A percentile compares a stretch with the other conserved stretches of the same genome.
Evolutionary conservation across 2,113 vertebrate species (phyloP).

Genomic region (Toxotes jaculatrix): DNA sequence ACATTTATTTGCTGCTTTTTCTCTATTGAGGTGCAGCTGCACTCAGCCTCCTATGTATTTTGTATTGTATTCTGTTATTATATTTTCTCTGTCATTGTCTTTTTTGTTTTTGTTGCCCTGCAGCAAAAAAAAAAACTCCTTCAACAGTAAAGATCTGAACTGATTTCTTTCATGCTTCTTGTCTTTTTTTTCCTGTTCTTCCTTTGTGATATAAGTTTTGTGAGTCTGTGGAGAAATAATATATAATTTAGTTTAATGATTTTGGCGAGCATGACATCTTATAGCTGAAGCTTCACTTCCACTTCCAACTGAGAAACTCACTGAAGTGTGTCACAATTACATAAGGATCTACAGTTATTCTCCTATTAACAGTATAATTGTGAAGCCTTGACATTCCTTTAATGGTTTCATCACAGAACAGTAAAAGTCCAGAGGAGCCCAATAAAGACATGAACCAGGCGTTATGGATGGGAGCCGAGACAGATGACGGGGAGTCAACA

Average conservation of each 20-base stretch:
- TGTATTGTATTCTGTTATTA: too few relatives aligned
- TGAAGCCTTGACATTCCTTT: constrained; percentile 1
- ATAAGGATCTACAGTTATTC: neutral
- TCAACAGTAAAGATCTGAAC: too few relatives aligned
- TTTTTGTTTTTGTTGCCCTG: neutral
- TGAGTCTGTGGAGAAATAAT: too few relatives aligned
- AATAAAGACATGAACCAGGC: constrained; percentile 58
- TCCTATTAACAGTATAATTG: neutral
- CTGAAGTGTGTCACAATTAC: neutral
- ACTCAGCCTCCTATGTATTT: too few relatives aligned
- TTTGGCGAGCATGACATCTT: neutral
- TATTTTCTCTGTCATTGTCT: too few relatives aligned
- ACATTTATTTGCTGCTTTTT: too few relatives aligned
- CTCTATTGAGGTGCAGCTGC: too few relatives aligned
- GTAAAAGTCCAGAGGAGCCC: constrained; percentile 29
- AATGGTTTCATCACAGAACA: constrained; percentile 36
- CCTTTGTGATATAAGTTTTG: neutral
- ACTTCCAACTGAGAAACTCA: neutral
- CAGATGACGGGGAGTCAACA: constrained; percentile 56
- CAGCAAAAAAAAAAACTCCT: too few relatives aligned
- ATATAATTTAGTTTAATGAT: neutral
- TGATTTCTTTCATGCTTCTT: too few relatives aligned
- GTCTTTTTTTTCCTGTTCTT: neutral
- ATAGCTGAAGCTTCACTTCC: neutral
- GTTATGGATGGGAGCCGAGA: constrained; percentile 36